A percentile compares a stretch with the other conserved stretches of the same genome.
These are phyloP conservation scores for Australoheros facetus DNA, from an alignment of 2,797 vertebrate genomes.

Conservation along the genomic window DNA sequence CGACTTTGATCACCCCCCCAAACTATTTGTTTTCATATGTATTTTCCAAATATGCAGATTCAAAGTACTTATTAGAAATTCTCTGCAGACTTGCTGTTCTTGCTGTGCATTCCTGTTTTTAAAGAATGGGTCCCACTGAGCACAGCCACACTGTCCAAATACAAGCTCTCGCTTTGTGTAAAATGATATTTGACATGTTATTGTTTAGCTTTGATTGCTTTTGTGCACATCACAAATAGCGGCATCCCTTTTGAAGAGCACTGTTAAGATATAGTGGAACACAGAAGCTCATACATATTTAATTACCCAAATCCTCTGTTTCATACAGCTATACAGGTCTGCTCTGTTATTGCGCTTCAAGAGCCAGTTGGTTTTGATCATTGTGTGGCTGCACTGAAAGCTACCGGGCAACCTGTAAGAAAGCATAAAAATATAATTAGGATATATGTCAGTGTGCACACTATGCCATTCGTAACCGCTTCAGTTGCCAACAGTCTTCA, in stretches of 20 bases:
- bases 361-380: constrained; percentile 45
- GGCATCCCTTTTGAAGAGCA: constrained; percentile 49
- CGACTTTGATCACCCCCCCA: background rate
- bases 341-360: constrained; percentile 28
- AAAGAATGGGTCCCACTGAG: constrained; percentile 19
- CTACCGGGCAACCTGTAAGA: constrained; percentile 1
- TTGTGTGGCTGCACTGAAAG: constrained; percentile 7
- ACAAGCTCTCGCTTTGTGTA: constrained; percentile 29
- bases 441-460: constrained; percentile 8
- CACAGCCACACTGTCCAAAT: constrained; percentile 45
- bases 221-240: constrained; percentile 46
- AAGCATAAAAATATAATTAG: constrained; percentile 21
- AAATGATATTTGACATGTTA: constrained; percentile 45
- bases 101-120: constrained; percentile 8
- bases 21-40: background rate
- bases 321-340: constrained; percentile 37
- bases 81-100: background rate
- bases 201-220: constrained; percentile 64
- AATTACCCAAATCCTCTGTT: constrained; percentile 54
- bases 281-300: constrained; percentile 69
- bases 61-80: constrained; percentile 25
- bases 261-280: constrained; percentile 53
- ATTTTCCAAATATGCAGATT: constrained; percentile 16
- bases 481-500: constrained; percentile 1
- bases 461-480: background rate